Conservation (phyloP, 2,113 vertebrate genomes). For the Phaethon lepturus region DNA sequence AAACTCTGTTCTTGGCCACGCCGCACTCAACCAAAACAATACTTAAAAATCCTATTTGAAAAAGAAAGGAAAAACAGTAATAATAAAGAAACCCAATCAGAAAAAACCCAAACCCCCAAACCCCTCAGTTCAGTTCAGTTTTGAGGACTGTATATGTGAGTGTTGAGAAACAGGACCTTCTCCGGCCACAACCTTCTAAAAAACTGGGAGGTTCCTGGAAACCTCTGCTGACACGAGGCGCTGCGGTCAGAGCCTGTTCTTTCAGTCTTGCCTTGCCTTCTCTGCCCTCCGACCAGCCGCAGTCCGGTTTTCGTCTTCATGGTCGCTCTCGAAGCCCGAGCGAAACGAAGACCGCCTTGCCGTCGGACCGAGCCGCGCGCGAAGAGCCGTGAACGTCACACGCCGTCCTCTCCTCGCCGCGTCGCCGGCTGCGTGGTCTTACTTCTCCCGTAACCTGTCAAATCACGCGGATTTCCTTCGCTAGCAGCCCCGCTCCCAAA, state of each 20-base stretch:
- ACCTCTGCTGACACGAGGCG: neutral
- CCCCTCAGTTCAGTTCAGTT: neutral
- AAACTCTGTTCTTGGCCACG: neutral
- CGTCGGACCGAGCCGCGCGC: neutral
- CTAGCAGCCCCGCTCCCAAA: neutral
- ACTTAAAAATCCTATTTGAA: neutral
- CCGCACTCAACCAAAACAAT: neutral
- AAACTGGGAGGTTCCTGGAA: constrained; percentile 21
- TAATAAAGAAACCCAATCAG: neutral
- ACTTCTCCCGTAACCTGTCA: neutral
- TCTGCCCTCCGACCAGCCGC: fast-evolving
- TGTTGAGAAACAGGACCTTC: constrained; percentile 18
- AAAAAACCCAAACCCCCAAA: neutral
- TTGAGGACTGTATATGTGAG: neutral
- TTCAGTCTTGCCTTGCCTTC: neutral
- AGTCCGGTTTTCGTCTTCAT: fast-evolving
- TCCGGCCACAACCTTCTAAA: neutral
- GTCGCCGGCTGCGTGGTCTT: fast-evolving
- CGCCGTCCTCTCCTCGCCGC: fast-evolving
- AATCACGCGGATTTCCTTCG: fast-evolving
- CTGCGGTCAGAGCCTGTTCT: neutral
- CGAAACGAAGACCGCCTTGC: neutral
- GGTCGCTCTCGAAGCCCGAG: neutral
- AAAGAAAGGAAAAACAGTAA: constrained; percentile 9
- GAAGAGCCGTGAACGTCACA: fast-evolving